Percentiles rank a stretch among this genome's conserved stretches.
phyloP scores from a whole-genome alignment of 2,113 vertebrate genomes.

The Chamaetylas fuelleborni region DNA sequence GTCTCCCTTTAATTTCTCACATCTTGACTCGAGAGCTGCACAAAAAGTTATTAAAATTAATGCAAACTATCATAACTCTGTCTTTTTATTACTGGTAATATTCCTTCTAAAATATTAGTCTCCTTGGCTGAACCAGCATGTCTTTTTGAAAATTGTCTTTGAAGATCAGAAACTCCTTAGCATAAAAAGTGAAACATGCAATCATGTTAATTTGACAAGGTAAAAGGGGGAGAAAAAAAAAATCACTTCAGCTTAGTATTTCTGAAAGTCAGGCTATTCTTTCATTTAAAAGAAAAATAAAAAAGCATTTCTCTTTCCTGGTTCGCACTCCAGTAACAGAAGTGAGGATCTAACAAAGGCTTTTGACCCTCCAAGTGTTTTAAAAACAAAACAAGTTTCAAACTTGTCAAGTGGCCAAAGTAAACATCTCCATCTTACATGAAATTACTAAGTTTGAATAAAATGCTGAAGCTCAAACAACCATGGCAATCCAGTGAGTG shows the following conservation, averaged over 20 bases:
- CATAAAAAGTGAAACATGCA: conserved; percentile 54
- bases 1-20: conserved; percentile 56
- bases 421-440: background rate
- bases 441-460: background rate
- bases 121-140: conserved; percentile 44
- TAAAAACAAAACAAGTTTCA: background rate
- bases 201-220: conserved; percentile 62
- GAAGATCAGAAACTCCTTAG: conserved; percentile 59
- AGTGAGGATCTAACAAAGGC: conserved; percentile 6
- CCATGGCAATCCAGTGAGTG: background rate
- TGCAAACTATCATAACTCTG: conserved; percentile 69
- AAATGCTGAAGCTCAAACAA: background rate
- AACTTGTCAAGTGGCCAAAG: background rate
- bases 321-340: background rate
- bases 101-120: conserved; percentile 71
- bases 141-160: conserved; percentile 67
- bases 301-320: background rate
- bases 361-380: background rate
- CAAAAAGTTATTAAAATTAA: conserved; percentile 75
- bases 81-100: conserved; percentile 70
- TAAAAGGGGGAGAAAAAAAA: background rate
- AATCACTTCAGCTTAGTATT: conserved; percentile 17
- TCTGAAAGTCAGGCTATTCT: conserved; percentile 47
- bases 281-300: background rate
- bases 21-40: conserved; percentile 46